Base-by-base conservation (phyloP, 2,888 invertebrate genomes). In the Ischnura elegans region DNA sequence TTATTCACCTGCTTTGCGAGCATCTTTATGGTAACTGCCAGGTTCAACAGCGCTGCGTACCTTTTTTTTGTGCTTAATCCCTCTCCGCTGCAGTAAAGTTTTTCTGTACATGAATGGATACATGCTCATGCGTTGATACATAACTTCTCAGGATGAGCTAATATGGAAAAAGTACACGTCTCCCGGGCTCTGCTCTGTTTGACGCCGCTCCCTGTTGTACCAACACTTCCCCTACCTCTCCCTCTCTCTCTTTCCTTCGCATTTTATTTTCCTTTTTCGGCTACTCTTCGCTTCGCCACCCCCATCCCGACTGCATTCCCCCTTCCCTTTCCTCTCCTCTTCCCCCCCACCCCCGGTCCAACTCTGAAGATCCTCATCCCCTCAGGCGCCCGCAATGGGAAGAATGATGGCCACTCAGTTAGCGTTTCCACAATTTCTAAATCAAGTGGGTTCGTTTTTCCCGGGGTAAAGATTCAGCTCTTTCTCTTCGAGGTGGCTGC, bases 401-500 rank as follows among this genome's bases (percentile, higher is more conserved):
- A 90, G 90, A 90, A 61, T 55, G n/a, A 90, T 90, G 43, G 90
- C 61, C 90, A 61, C 90, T 90, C 61, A 55, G 61, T 90, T 61
- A 90, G 61, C 47, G 90, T 90, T 90, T 61, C 43, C 61, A n/a
- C 61, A 29, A 90, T 90, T 90, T 90, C 90, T 90, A 90, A 90
- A 90, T 90, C 90, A 90, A 90, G 90, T n/a, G 90, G 61, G 90
- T 90, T 90, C 61, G 90, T 61, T 61, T 90, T 90, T 43, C 43
- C 61, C 42, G 55, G 90, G 13, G 25, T 61, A 55, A 36, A 51
- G 61, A 55, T 90, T 90, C 43, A 43, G 90, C 43, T 90, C 42
- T 76, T 76, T 76, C 76, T 76, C 19, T 45, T 43, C n/a, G 61
- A 45, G 51, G 61, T 61, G 43, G 61, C n/a, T 66, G 66, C 42